phyloP scores from a whole-genome alignment of 2,113 vertebrate genomes.

The Grammomys dolichurus region DNA sequence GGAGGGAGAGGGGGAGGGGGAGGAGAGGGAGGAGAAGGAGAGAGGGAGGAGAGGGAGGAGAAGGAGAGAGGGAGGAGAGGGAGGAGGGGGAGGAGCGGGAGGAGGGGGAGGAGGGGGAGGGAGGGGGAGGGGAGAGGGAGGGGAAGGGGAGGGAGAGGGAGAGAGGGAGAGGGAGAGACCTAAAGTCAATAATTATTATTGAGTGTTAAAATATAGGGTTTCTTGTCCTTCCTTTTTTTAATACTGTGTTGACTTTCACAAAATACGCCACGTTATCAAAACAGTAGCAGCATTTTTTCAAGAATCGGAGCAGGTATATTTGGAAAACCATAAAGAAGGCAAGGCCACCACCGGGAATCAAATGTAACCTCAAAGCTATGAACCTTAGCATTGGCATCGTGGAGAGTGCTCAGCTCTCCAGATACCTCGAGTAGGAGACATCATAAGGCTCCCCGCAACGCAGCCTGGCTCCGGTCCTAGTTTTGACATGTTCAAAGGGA shows the following conservation, averaged over 20 bases:
- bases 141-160: no score
- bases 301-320: not conserved
- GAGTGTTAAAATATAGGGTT: not conserved
- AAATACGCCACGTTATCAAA: slow-evolving; percentile 39
- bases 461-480: not conserved
- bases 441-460: accelerated
- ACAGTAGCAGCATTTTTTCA: slow-evolving; percentile 23
- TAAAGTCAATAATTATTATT: not conserved
- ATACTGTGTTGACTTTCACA: slow-evolving; percentile 41
- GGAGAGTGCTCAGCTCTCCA: not conserved
- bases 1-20: no score
- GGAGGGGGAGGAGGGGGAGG: no score
- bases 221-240: not conserved
- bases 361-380: not conserved
- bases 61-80: no score
- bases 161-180: no score
- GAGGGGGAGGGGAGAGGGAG: no score
- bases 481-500: slow-evolving; percentile 24
- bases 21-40: no score
- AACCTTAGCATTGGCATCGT: not conserved
- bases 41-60: no score
- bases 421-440: no score
- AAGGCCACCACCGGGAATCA: not conserved
- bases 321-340: slow-evolving; percentile 4
- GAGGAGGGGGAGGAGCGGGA: accelerated